Base-by-base conservation (phyloP, 2,888 invertebrate species). In the Dolichopus griseipennis region DNA sequence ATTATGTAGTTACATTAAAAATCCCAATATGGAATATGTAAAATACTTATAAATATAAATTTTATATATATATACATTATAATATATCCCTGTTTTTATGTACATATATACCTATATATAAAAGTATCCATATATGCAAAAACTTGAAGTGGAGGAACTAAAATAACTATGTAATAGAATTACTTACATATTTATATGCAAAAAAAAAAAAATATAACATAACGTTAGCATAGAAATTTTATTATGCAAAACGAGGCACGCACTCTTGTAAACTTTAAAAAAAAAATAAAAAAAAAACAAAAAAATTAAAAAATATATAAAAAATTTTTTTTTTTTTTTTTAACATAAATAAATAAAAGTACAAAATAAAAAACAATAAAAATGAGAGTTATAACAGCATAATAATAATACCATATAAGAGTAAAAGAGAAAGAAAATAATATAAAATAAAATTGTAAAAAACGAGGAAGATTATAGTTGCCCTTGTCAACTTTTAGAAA, bases 241-340 rank as follows among this genome's bases (percentile, higher is more conserved):
- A 52, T 52, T 52, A 52, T 52, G 52, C 52, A 52, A 52, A 52
- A 18, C 52, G 52, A 52, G 41, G 18, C 52, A 52, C 52, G 52
- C 52, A 52, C 52, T 52, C 52, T 52, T 52, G 52, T 52, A 52
- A 52, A 52, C 52, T 52, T 18, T 15, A n/a, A 18, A 52, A 2
- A 52, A 52, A 37, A 37, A 4, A 7, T 7, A 37, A 37, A 37
- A 7, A 5, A 12, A 37, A 37, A 12, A 37, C 1, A 37, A 37
- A 37, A 37, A 37, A 8, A 37, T 10, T n/a, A n/a, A n/a, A n/a
- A n/a, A n/a, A n/a, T n/a, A n/a, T n/a, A n/a, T n/a, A n/a, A n/a
- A n/a, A n/a, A n/a, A n/a, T n/a, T n/a, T n/a, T n/a, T n/a, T n/a
- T n/a, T n/a, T n/a, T n/a, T 37, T 10, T 52, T 52, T 41, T 52